A percentile compares a stretch with the other conserved stretches of the same genome.
These are phyloP conservation scores for Scelioninae gen. 1 DNA, from an alignment of 2,888 invertebrate species.

Conservation along the genomic window DNA sequence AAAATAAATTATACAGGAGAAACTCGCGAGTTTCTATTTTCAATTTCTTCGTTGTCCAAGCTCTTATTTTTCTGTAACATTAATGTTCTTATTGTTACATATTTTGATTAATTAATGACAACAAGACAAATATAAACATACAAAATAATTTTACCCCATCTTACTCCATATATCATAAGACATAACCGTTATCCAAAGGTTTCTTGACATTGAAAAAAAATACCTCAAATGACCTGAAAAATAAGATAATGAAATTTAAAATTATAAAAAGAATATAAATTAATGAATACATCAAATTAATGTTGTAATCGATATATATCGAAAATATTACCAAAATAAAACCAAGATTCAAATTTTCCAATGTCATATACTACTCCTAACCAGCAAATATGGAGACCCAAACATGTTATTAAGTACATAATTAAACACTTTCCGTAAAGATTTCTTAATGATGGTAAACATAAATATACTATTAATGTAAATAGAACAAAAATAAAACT, in stretches of 20 bases:
- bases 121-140: no score
- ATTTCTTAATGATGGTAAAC: conserved; percentile 1
- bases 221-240: not conserved
- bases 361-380: not conserved
- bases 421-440: conserved; percentile 24
- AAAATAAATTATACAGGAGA: no score
- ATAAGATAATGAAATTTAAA: not conserved
- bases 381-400: not conserved
- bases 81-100: no score
- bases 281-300: not conserved
- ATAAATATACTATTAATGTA: conserved; percentile 3
- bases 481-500: not conserved
- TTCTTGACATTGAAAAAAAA: not conserved
- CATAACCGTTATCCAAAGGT: not conserved
- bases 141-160: not conserved
- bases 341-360: not conserved
- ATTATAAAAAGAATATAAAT: not conserved
- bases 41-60: no score
- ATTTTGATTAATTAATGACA: no score
- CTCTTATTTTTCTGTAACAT: no score
- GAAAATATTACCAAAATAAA: not conserved
- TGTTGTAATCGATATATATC: not conserved
- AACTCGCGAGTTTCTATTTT: no score
- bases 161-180: not conserved
- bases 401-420: not conserved